Evolutionary conservation across 2,888 invertebrate species (phyloP).

Genomic region (Drosophila prolongata): DNA sequence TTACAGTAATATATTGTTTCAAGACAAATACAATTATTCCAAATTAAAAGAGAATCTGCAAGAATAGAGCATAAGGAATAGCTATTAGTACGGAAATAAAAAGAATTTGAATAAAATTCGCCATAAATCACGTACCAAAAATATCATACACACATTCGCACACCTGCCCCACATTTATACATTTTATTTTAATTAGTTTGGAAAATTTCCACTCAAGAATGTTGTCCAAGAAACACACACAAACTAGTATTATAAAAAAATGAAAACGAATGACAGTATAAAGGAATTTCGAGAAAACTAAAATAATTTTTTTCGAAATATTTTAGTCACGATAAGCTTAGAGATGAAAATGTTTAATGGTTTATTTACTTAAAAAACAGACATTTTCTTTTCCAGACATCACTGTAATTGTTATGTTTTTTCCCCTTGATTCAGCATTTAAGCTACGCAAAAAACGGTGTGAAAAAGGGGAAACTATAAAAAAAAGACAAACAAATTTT

Average conservation of each 20-base stretch:
- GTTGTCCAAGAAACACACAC: slow-evolving; percentile 18
- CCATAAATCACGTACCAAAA: slow-evolving; percentile 16
- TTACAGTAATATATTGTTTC: slow-evolving; percentile 45
- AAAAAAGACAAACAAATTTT: slow-evolving; percentile 48
- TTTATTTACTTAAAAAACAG: background rate
- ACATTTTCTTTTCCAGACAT: background rate
- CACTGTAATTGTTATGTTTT: slow-evolving; percentile 16
- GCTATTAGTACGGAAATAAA: slow-evolving; percentile 30
- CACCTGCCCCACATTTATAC: slow-evolving; percentile 16
- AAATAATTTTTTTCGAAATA: background rate
- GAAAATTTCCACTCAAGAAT: slow-evolving; percentile 58
- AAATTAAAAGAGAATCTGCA: slow-evolving; percentile 74
- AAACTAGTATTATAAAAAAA: slow-evolving; percentile 10
- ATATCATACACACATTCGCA: slow-evolving; percentile 5
- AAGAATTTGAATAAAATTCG: slow-evolving; percentile 5
- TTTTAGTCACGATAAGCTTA: no score
- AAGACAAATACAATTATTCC: slow-evolving; percentile 57
- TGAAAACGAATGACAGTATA: background rate
- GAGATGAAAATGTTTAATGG: background rate
- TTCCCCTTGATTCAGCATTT: slow-evolving; percentile 28
- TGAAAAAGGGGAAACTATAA: slow-evolving; percentile 42
- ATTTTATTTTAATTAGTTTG: slow-evolving; percentile 46
- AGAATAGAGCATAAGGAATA: slow-evolving; percentile 35
- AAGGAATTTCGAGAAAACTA: no score
- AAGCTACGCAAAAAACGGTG: slow-evolving; percentile 71